These are phyloP conservation scores for Scaptomyza montana DNA, from an alignment of 1,140 invertebrate species.

Conservation along the genomic window DNA sequence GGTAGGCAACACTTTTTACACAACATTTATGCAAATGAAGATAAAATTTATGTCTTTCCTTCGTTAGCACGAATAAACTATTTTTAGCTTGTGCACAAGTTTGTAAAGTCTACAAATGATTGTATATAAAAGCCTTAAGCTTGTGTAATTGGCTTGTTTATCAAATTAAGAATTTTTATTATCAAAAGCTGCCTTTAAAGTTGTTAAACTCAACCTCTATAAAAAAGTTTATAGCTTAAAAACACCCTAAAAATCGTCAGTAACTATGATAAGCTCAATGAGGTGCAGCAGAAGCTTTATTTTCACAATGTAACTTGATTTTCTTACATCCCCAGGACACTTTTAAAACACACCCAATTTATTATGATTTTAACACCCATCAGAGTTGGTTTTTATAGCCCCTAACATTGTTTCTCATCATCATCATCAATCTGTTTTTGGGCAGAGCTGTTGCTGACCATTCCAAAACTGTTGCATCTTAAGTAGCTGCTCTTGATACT, in stretches of 20 bases:
- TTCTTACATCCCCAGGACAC: background rate
- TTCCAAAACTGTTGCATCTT: conserved; percentile 28
- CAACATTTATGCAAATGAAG: conserved; percentile 9
- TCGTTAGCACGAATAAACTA: background rate
- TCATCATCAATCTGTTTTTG: background rate
- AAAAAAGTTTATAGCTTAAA: too few relatives aligned
- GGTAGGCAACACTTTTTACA: conserved; percentile 34
- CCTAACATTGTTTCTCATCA: background rate
- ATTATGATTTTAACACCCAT: background rate
- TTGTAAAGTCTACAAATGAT: background rate
- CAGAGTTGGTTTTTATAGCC: background rate
- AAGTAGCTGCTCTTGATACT: conserved; percentile 12
- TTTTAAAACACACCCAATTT: background rate
- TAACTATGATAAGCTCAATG: conserved; percentile 1
- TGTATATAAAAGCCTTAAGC: too few relatives aligned
- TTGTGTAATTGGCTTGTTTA: background rate
- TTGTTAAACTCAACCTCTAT: too few relatives aligned
- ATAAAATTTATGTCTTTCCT: background rate
- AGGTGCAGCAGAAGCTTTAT: conserved; percentile 12
- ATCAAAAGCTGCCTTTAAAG: background rate
- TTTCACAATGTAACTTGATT: conserved; percentile 29
- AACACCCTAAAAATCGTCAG: background rate
- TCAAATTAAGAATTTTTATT: too few relatives aligned
- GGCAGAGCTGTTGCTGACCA: background rate
- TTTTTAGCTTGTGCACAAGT: background rate